These are phyloP conservation scores for Triplophysa bombifrons DNA, from an alignment of 2,797 vertebrate species.

Conservation along the genomic window DNA sequence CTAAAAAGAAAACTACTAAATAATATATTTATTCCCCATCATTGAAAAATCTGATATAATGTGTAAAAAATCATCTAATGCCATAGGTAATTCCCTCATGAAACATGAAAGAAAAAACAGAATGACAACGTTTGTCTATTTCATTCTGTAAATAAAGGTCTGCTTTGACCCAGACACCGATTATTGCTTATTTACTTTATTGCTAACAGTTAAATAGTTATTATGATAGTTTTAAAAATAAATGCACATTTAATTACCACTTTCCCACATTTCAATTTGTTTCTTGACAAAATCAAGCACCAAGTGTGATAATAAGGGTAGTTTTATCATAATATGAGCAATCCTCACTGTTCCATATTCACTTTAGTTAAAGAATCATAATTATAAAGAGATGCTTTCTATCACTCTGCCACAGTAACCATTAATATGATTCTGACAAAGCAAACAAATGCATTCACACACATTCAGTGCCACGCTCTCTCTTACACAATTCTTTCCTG, in stretches of 20 bases:
- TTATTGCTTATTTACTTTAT: neutral
- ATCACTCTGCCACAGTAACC: neutral
- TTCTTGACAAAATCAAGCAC: too few relatives aligned
- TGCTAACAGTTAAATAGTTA: neutral
- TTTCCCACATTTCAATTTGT: neutral
- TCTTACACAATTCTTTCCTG: too few relatives aligned
- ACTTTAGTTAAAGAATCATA: neutral
- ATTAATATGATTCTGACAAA: too few relatives aligned
- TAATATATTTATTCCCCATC: constrained; percentile 43
- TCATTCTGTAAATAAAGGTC: constrained; percentile 50
- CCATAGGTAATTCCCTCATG: neutral
- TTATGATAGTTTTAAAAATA: neutral
- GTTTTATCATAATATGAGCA: neutral
- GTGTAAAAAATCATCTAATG: neutral
- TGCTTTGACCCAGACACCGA: neutral
- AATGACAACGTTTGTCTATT: neutral
- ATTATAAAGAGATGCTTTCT: neutral
- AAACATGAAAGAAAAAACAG: neutral
- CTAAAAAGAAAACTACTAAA: neutral
- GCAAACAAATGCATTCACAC: neutral
- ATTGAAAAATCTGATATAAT: neutral
- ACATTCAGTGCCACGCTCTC: too few relatives aligned
- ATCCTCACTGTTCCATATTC: neutral
- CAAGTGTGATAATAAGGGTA: neutral
- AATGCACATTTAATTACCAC: neutral